These are phyloP conservation scores for Eilema griseolum DNA, from an alignment of 2,888 invertebrate genomes.

Conservation along the genomic window DNA sequence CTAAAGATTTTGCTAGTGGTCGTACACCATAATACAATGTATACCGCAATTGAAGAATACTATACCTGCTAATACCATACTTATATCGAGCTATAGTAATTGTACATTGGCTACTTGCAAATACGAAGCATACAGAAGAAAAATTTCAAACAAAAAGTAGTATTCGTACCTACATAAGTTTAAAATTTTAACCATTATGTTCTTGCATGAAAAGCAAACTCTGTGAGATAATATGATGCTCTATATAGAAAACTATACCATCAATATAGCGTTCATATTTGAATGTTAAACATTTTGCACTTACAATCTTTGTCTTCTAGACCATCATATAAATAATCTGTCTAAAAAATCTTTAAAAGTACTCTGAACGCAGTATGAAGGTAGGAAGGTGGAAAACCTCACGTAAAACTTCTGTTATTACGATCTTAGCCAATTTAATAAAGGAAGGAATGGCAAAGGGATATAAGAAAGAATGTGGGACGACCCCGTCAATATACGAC, in stretches of 20 bases:
- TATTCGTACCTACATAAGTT: not conserved
- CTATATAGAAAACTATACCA: no score
- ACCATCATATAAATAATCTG: not conserved
- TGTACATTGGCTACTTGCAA: no score
- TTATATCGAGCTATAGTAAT: no score
- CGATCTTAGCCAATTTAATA: slow-evolving; percentile 1
- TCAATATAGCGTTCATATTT: no score
- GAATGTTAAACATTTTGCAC: no score
- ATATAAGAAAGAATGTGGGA: slow-evolving; percentile 1
- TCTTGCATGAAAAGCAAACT: not conserved
- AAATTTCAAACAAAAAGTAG: not conserved
- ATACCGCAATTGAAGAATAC: no score
- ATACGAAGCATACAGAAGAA: no score
- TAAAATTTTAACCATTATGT: not conserved
- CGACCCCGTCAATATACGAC: not conserved
- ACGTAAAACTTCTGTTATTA: slow-evolving; percentile 4
- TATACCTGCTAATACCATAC: no score
- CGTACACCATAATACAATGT: no score
- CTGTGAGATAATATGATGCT: not conserved
- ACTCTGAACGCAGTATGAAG: not conserved
- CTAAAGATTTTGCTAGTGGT: no score
- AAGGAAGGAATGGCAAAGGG: not conserved
- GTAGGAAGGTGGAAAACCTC: not conserved
- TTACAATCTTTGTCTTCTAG: no score
- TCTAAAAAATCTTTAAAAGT: not conserved